Evolutionary conservation across 2,113 vertebrate species (phyloP), one percentile per base, ranked within the genome.

Genomic region (Girardinichthys multiradiatus): DNA sequence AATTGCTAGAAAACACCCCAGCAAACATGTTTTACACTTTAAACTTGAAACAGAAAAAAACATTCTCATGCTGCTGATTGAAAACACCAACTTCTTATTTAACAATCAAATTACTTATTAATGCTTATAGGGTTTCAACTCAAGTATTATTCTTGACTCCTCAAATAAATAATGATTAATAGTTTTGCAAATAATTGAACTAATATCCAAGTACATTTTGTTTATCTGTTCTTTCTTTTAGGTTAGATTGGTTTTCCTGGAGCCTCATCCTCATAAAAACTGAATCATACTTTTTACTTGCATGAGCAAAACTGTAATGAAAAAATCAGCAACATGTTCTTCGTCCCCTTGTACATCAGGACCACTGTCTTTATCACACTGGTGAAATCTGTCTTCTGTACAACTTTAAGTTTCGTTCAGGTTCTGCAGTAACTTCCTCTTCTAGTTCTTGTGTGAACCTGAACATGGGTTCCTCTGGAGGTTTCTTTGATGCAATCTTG

Each of bases 371-470:
- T 28, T 1, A 58, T 81, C 57, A 42, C 30, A 51, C 33, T 35
- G 57, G 4, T 19, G n/a, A 39, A 30, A 30, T 28, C 65, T 59
- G 82, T 88, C 48, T 77, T 81, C 77, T 39, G 12, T 63, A 77
- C 24, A 39, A 67, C 77, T 13, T 39, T 29, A 10, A 26, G 35
- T 79, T 75, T 70, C 0, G 13, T 68, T 77, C 62, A 35, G 33
- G 26, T 64, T 63, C 35, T 30, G 67, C 21, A 2, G 24, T 54
- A 24, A 70, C 82, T 80, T 89, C 77, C 85, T 80, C 48, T 68
- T 81, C 70, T 87, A 48, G 63, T 51, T 84, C 60, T 60, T 39
- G 31, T 73, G 79, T 81, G 70, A 82, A 35, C 72, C 37, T 14
- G 12, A 57, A 70, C n/a, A 45, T 6, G 0, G 33, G 57, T 21